Percentiles rank a stretch among this genome's conserved stretches.
These are phyloP conservation scores for Acrobeloides nanus DNA, from an alignment of 2,888 invertebrate species.

Conservation along the genomic window DNA sequence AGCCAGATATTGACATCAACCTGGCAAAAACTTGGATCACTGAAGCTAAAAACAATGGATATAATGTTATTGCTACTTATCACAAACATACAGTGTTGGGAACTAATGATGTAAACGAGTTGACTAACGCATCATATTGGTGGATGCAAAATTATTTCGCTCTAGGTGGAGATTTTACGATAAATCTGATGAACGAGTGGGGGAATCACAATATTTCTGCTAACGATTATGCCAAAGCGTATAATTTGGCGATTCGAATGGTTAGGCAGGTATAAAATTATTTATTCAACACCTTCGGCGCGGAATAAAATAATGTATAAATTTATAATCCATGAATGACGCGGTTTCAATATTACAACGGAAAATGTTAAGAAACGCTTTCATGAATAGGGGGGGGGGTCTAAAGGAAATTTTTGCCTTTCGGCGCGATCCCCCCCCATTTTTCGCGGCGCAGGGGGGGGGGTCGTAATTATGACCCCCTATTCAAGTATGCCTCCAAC, in stretches of 20 bases:
- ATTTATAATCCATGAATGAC: no score
- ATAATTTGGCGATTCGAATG: slow-evolving; percentile 1
- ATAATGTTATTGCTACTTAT: neutral
- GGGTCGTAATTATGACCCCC: no score
- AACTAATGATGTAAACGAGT: neutral
- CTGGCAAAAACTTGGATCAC: slow-evolving; percentile 1
- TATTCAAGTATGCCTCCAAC: no score
- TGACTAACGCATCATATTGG: neutral
- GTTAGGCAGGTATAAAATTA: neutral
- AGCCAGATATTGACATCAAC: neutral
- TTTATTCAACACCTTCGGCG: no score
- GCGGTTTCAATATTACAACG: no score
- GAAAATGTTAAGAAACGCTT: no score
- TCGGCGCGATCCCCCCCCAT: no score
- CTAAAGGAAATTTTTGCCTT: no score
- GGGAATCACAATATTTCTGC: slow-evolving; percentile 1
- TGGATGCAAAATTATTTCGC: neutral
- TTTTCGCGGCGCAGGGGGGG: no score
- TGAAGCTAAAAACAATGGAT: neutral
- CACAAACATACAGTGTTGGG: slow-evolving; percentile 1
- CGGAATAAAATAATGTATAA: no score
- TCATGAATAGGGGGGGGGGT: no score
- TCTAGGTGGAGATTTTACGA: neutral
- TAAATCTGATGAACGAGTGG: slow-evolving; percentile 4
- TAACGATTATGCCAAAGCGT: neutral